Evolutionary conservation across 2,113 vertebrate species (phyloP), one percentile per base, ranked within the genome.

Genomic region (Hypomesus transpacificus): DNA sequence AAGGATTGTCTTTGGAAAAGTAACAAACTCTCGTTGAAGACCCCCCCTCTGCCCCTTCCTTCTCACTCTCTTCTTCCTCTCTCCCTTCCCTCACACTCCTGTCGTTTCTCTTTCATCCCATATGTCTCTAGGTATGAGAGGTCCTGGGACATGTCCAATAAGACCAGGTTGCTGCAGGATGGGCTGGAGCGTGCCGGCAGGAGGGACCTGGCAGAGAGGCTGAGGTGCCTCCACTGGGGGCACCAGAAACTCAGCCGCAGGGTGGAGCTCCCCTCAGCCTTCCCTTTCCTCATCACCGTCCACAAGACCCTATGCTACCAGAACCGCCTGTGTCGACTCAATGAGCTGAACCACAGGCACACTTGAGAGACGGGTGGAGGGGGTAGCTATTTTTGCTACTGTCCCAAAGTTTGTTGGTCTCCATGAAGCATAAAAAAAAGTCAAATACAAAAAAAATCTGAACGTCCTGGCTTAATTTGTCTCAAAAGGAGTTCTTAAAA

Each of bases 241-340:
- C 86, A 92, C 39, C 91, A 91, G 86, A 94, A 91, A 65, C 79
- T 89, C 39, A 93, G 90, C 75, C 82, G 78, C 4, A 88, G 84
- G 62, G 87, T 90, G 46, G 86, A 93, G 80, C 85, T 94, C 16
- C 92, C 90, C 2, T 91, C 92, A 2, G 90, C 90, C 51, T 94
- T 93, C 51, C 90, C 90, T 16, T 91, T 93, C 80, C 83, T 94
- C 65, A 92, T 92, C 71, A 91, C 86, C 0, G 87, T 91, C 26
- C 90, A 92, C 67, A 92, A 91, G 80, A 93, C 87, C 26, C 92
- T 90, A 53, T 86, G 79, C 26, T 91, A 92, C 82, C 88, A 87
- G 59, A 88, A 92, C 9, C 87, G 83, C 0, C 81, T 93, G 8
- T 82, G 85, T 71, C 91, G 88, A 80, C 93, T 92, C 31, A 90